A percentile compares a stretch with the other conserved stretches of the same genome.
Evolutionary conservation across 2,888 invertebrate genomes (phyloP).

Genomic region (Drosophila borborema): DNA sequence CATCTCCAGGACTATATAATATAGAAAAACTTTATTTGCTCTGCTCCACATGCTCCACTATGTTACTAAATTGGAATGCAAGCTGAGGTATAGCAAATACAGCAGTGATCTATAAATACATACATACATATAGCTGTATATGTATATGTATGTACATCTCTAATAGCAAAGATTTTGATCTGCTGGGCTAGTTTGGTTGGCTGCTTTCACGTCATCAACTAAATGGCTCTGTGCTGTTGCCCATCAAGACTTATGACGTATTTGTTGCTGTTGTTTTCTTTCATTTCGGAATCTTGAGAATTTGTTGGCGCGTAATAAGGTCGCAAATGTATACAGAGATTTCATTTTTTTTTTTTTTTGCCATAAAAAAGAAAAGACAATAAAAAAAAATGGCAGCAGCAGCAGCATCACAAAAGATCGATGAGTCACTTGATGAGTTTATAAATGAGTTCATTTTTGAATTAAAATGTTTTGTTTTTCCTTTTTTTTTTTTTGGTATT

Average conservation of each 20-base stretch:
- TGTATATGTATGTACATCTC: background rate
- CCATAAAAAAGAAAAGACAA: constrained; percentile 34
- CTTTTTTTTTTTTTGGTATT: background rate
- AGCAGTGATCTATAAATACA: background rate
- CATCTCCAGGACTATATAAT: too few relatives aligned
- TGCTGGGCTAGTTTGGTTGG: constrained; percentile 21
- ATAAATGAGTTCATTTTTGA: constrained; percentile 59
- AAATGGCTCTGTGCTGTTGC: background rate
- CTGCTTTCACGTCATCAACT: constrained; percentile 49
- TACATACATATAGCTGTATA: background rate
- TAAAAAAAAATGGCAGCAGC: constrained; percentile 5
- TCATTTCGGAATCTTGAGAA: constrained; percentile 48
- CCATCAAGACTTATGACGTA: constrained; percentile 18
- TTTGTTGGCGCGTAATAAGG: constrained; percentile 42
- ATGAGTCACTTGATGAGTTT: constrained; percentile 56
- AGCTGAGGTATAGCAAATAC: background rate
- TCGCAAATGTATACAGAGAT: constrained; percentile 21
- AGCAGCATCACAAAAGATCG: constrained; percentile 42
- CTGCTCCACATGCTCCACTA: background rate
- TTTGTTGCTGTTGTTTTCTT: constrained; percentile 10
- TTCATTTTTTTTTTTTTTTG: background rate
- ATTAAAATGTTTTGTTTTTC: constrained; percentile 22
- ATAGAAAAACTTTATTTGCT: background rate
- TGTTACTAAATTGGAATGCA: background rate
- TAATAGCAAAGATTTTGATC: constrained; percentile 3